Conservation (phyloP, 2,113 vertebrate genomes). For the Monarcha castaneiventris region DNA sequence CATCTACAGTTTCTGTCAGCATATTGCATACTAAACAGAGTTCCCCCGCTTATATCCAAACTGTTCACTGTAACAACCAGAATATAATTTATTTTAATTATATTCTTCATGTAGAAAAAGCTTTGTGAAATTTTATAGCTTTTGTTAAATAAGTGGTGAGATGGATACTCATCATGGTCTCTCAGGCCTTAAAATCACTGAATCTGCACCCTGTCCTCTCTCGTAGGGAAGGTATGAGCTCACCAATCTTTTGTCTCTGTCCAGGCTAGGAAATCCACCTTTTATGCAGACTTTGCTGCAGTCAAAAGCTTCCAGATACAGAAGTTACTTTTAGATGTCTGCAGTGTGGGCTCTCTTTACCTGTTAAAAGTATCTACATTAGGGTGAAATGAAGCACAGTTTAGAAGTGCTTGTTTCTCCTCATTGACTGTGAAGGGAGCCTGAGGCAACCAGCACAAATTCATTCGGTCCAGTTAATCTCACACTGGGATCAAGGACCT, state of each 20-base stretch:
- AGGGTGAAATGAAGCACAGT: background rate
- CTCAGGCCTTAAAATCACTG: background rate
- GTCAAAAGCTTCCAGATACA: background rate
- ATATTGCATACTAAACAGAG: background rate
- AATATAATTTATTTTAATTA: background rate
- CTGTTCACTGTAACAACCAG: background rate
- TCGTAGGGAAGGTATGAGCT: background rate
- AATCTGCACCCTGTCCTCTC: background rate
- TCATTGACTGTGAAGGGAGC: background rate
- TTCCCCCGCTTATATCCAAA: background rate
- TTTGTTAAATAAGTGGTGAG: background rate
- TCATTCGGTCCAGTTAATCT: background rate
- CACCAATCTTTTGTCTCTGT: background rate
- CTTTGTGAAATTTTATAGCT: background rate
- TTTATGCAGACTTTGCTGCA: background rate
- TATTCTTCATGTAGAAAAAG: background rate
- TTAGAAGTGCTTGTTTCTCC: conserved; percentile 7
- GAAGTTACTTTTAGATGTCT: background rate
- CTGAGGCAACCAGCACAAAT: conserved; percentile 27
- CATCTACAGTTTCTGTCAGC: background rate
- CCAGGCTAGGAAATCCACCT: background rate
- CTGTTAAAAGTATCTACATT: background rate
- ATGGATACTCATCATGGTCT: background rate
- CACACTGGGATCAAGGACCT: background rate
- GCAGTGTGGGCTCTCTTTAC: background rate